Conservation (phyloP, 2,888 invertebrate species). For the Galerucella pusilla region DNA sequence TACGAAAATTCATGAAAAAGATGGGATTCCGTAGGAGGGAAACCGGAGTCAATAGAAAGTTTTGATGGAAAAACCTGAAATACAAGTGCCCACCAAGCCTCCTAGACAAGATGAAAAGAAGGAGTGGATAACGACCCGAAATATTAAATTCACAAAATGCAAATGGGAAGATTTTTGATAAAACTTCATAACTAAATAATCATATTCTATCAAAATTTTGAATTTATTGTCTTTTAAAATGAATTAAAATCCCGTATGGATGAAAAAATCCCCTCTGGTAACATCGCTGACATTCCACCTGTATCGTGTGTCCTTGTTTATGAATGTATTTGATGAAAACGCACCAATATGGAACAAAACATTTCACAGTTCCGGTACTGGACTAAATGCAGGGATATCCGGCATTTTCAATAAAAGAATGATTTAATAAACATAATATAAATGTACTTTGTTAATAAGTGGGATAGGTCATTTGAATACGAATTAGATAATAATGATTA, state of each 20-base stretch:
- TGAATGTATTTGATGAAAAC: conserved; percentile 54
- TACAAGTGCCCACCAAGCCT: too few relatives aligned
- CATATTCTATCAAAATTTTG: too few relatives aligned
- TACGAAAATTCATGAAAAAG: too few relatives aligned
- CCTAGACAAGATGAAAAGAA: too few relatives aligned
- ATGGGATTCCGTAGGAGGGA: too few relatives aligned
- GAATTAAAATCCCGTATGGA: neutral
- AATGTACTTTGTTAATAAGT: conserved; percentile 53
- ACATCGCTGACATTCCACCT: conserved; percentile 50
- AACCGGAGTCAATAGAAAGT: too few relatives aligned
- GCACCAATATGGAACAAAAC: conserved; percentile 61
- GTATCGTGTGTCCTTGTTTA: conserved; percentile 59
- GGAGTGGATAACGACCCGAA: too few relatives aligned
- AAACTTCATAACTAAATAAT: too few relatives aligned
- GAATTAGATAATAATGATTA: conserved; percentile 53
- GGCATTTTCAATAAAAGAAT: conserved; percentile 58
- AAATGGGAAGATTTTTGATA: too few relatives aligned
- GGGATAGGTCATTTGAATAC: conserved; percentile 55
- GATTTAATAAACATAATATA: conserved; percentile 62
- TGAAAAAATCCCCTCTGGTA: neutral
- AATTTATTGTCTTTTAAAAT: too few relatives aligned
- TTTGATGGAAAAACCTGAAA: too few relatives aligned
- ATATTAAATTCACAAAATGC: too few relatives aligned
- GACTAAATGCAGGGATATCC: conserved; percentile 60
- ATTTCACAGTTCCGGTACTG: conserved; percentile 58